phyloP scores from a whole-genome alignment of 2,113 vertebrate species.

The Tragelaphus strepsiceros region DNA sequence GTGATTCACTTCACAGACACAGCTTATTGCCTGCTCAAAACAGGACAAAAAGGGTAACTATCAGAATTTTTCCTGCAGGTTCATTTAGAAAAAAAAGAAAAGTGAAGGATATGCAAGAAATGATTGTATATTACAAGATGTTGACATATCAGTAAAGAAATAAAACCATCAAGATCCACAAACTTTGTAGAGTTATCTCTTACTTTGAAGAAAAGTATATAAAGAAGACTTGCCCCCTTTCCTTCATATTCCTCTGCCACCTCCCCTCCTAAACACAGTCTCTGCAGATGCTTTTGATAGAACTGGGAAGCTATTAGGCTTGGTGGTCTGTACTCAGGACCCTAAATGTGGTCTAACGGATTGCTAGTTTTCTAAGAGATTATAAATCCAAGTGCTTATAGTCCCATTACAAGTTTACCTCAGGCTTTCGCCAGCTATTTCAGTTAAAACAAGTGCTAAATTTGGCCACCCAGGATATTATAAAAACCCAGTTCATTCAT shows the following conservation, averaged over 20 bases:
- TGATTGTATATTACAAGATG: neutral
- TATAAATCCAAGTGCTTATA: neutral
- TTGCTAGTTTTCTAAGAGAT: neutral
- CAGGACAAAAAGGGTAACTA: neutral
- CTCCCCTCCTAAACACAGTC: neutral
- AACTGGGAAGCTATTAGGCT: neutral
- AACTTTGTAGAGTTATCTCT: neutral
- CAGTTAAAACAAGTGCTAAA: neutral
- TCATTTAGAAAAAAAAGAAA: neutral
- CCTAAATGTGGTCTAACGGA: neutral
- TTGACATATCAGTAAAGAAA: neutral
- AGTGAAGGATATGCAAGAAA: neutral
- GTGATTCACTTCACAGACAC: neutral
- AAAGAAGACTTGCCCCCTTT: neutral
- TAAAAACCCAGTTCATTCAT: neutral
- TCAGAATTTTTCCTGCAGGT: neutral
- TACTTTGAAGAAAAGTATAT: neutral
- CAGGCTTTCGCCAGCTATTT: neutral
- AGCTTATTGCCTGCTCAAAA: neutral
- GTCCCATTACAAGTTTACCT: neutral
- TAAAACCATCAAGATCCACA: neutral
- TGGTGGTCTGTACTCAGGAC: neutral
- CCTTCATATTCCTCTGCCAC: neutral
- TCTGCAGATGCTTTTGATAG: neutral
- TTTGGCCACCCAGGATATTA: neutral